A percentile compares a stretch with the other conserved stretches of the same genome.
These are phyloP conservation scores for Montipora capitata DNA, from an alignment of 92 coral and sea anemone species.

Conservation along the genomic window DNA sequence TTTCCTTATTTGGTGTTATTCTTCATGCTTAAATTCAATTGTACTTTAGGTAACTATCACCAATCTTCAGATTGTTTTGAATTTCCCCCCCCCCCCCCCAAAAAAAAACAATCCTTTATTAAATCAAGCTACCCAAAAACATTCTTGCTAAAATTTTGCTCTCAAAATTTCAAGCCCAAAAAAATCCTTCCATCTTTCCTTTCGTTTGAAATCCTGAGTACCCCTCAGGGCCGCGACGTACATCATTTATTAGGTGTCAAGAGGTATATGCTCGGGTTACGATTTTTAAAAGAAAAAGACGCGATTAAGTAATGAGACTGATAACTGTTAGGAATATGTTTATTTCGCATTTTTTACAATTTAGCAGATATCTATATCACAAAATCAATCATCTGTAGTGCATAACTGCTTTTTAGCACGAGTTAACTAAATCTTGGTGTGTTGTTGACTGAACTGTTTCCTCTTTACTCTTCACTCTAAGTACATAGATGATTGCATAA, in stretches of 20 bases:
- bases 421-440: neutral
- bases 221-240: too few species aligned
- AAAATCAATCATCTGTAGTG: too few species aligned
- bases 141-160: neutral
- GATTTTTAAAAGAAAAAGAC: neutral
- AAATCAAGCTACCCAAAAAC: too few species aligned
- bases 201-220: neutral
- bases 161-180: slow-evolving; percentile 5
- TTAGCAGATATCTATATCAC: too few species aligned
- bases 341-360: neutral
- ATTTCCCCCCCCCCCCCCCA: too few species aligned
- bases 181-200: neutral
- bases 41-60: too few species aligned
- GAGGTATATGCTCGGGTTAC: neutral
- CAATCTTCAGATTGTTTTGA: too few species aligned
- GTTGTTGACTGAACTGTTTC: too few species aligned
- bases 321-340: neutral
- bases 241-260: neutral
- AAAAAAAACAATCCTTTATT: too few species aligned
- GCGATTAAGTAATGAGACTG: neutral
- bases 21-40: too few species aligned
- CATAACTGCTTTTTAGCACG: neutral
- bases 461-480: neutral
- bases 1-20: too few species aligned
- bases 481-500: neutral